These are phyloP conservation scores for Acanthacorydalis orientalis DNA, from an alignment of 2,888 invertebrate species.

Conservation along the genomic window DNA sequence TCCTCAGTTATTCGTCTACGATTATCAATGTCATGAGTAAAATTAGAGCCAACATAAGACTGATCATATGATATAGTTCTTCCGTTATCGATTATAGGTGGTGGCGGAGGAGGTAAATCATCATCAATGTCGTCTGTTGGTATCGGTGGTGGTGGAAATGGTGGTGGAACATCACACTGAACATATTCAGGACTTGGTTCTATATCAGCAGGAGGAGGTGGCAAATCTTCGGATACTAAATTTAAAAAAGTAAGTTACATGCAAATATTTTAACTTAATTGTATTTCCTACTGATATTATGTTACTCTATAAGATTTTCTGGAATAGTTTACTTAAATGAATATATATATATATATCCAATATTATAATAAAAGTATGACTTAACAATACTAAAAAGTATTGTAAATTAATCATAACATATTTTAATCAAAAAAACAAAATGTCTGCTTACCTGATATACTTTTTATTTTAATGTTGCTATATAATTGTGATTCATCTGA, in stretches of 20 bases:
- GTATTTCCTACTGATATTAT: background rate
- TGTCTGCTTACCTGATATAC: background rate
- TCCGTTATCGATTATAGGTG: conserved; percentile 40
- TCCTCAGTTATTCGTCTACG: background rate
- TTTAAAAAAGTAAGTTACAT: conserved; percentile 10
- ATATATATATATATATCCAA: no score
- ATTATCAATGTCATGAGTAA: background rate
- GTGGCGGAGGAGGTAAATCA: conserved; percentile 65
- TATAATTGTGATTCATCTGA: conserved; percentile 29
- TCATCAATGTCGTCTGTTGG: conserved; percentile 33
- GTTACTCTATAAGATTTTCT: background rate
- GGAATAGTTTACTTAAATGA: background rate
- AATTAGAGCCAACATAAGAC: conserved; percentile 36
- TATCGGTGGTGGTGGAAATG: conserved; percentile 31
- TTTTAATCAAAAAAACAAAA: no score
- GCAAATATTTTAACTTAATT: background rate
- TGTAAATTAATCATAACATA: no score
- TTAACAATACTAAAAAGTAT: background rate
- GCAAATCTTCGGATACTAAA: conserved; percentile 34
- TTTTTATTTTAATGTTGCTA: conserved; percentile 30
- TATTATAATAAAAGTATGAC: background rate
- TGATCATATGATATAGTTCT: conserved; percentile 24
- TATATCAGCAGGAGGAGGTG: conserved; percentile 37
- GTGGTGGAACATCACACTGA: conserved; percentile 26
- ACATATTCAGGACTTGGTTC: conserved; percentile 30